phyloP scores from a whole-genome alignment of 1,140 invertebrate genomes.

The Colletes latitarsis region DNA sequence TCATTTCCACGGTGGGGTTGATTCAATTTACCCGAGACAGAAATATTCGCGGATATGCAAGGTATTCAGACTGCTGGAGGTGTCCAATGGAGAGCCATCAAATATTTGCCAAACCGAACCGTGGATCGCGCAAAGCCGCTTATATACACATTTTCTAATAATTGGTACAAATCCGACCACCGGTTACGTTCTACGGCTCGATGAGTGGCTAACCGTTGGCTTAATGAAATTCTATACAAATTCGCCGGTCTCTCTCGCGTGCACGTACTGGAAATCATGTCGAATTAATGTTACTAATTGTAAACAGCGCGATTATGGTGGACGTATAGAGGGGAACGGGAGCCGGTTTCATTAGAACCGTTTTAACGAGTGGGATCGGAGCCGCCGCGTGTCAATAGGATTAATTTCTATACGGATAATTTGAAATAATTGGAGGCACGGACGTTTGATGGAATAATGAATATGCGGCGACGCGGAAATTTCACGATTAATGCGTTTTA shows the following conservation, averaged over 20 bases:
- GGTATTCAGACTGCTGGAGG: constrained; percentile 57
- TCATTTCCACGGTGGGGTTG: constrained; percentile 1
- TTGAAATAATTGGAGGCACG: constrained; percentile 58
- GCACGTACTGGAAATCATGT: constrained; percentile 63
- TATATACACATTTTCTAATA: constrained; percentile 68
- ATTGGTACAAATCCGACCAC: constrained; percentile 68
- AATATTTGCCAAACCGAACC: constrained; percentile 62
- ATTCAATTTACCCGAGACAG: constrained; percentile 36
- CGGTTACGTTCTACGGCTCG: constrained; percentile 67
- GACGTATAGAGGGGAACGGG: constrained; percentile 42
- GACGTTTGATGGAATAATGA: constrained; percentile 41
- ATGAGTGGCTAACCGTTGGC: constrained; percentile 67
- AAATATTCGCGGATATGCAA: constrained; percentile 43
- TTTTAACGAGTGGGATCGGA: constrained; percentile 58
- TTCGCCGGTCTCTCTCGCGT: constrained; percentile 45
- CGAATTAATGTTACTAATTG: constrained; percentile 69
- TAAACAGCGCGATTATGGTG: constrained; percentile 64
- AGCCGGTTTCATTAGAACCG: constrained; percentile 58
- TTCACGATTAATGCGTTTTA: constrained; percentile 31
- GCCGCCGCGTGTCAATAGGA: constrained; percentile 62
- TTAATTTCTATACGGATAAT: constrained; percentile 65
- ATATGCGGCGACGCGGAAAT: constrained; percentile 27
- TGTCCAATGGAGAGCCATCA: constrained; percentile 65
- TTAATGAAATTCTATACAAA: constrained; percentile 69
- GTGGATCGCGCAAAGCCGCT: constrained; percentile 55